A percentile compares a stretch with the other conserved stretches of the same genome.
Conservation (phyloP, 37 sponge, comb jelly and placozoan species). For the Dysidea cf. avara region DNA sequence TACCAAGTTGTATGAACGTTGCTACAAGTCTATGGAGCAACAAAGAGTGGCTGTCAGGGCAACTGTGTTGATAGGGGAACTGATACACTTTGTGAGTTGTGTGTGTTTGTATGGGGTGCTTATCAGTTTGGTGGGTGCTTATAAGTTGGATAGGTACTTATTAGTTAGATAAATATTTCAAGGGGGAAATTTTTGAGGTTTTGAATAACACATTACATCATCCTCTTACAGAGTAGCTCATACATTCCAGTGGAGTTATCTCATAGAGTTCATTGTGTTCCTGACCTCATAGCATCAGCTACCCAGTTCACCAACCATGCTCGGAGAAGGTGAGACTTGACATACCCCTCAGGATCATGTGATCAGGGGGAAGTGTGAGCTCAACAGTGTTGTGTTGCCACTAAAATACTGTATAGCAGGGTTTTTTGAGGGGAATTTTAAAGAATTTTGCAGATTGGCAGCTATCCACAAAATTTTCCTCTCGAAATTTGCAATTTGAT, state of each 20-base stretch:
- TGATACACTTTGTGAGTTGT: slow-evolving; percentile 53
- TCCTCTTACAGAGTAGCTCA: slow-evolving; percentile 49
- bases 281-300: slow-evolving; percentile 57
- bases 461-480: neutral
- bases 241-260: slow-evolving; percentile 50
- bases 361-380: slow-evolving; percentile 8
- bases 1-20: neutral
- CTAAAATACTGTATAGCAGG: neutral
- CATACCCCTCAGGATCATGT: neutral
- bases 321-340: slow-evolving; percentile 22
- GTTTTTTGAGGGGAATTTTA: too few species aligned
- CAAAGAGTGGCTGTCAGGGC: slow-evolving; percentile 54
- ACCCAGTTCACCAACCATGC: slow-evolving; percentile 37
- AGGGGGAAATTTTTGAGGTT: too few species aligned
- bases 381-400: neutral
- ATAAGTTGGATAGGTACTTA: too few species aligned
- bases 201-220: too few species aligned
- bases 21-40: neutral
- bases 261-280: slow-evolving; percentile 34
- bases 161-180: too few species aligned
- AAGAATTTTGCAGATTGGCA: neutral
- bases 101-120: too few species aligned
- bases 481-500: too few species aligned
- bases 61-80: slow-evolving; percentile 62
- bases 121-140: too few species aligned